Percentiles rank a stretch among this genome's conserved stretches.
Evolutionary conservation across 2,888 invertebrate genomes (phyloP).

Genomic region (Trachelus stipa): DNA sequence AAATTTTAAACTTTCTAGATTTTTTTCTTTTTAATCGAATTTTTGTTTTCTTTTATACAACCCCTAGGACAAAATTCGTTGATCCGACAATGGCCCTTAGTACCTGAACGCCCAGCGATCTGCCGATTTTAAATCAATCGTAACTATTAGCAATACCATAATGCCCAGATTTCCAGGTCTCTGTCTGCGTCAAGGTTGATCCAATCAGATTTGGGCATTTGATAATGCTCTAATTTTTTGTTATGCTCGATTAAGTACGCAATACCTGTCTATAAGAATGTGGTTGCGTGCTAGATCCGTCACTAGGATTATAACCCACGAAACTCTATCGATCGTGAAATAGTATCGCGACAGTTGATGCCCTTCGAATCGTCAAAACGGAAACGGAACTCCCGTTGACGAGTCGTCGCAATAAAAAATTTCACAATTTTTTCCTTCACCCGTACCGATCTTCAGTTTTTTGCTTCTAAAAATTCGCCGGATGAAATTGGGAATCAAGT

Average conservation of each 20-base stretch:
- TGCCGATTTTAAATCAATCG: not conserved
- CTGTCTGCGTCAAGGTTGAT: not conserved
- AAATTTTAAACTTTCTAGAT: not conserved
- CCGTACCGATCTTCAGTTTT: no score
- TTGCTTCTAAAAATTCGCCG: no score
- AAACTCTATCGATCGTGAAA: no score
- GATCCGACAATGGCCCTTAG: not conserved
- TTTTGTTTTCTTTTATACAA: not conserved
- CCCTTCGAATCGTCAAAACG: not conserved
- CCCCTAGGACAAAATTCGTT: not conserved
- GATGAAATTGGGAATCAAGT: not conserved
- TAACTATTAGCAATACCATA: not conserved
- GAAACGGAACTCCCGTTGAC: not conserved
- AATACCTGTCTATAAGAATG: not conserved
- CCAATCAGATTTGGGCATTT: slow-evolving; percentile 7
- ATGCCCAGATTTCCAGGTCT: not conserved
- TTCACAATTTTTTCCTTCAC: no score
- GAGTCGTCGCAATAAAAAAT: no score
- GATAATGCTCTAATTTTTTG: slow-evolving; percentile 5
- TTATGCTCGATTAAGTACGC: not conserved
- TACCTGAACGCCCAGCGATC: not conserved
- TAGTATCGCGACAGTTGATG: not conserved
- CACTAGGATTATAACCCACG: not conserved
- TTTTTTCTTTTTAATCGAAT: not conserved
- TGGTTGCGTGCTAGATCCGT: not conserved